Conservation (phyloP, 2,113 vertebrate species). For the Myocastor coypus region DNA sequence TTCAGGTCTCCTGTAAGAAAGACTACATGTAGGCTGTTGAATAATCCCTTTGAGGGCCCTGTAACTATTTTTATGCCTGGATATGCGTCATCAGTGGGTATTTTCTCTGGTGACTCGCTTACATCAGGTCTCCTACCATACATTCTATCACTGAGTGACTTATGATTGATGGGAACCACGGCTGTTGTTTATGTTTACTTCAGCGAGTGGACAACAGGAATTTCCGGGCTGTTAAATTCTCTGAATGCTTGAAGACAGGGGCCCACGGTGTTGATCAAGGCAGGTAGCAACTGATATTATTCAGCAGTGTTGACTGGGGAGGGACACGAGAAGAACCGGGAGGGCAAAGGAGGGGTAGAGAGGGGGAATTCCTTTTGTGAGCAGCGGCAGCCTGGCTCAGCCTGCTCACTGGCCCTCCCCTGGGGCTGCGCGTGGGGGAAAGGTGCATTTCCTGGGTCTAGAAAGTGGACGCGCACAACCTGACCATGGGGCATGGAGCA, state of each 20-base stretch:
- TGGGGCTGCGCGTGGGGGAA: conserved; percentile 56
- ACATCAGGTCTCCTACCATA: conserved; percentile 99
- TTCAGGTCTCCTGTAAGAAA: conserved; percentile 92
- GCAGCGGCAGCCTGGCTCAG: conserved; percentile 67
- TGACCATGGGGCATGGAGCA: not conserved
- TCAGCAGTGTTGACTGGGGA: conserved; percentile 69
- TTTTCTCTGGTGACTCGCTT: conserved; percentile 99
- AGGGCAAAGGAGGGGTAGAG: conserved; percentile 57
- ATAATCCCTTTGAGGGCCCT: conserved; percentile 95
- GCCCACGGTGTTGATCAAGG: conserved; percentile 87
- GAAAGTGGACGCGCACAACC: conserved; percentile 29
- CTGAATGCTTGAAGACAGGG: conserved; percentile 91
- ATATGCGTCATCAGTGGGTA: conserved; percentile 99
- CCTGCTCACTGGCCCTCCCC: not conserved
- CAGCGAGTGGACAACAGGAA: conserved; percentile 92
- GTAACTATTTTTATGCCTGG: conserved; percentile 99
- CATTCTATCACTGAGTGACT: conserved; percentile 93
- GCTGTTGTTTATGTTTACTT: conserved; percentile 89
- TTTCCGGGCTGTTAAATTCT: conserved; percentile 91
- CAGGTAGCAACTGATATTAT: conserved; percentile 89
- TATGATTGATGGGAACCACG: conserved; percentile 94
- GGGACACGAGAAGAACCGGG: conserved; percentile 60
- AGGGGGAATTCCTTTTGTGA: conserved; percentile 84
- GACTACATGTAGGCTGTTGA: conserved; percentile 96
- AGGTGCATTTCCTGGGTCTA: conserved; percentile 71